These are phyloP conservation scores for Cephalopholis sonnerati DNA, from an alignment of 2,113 vertebrate genomes.

Conservation along the genomic window DNA sequence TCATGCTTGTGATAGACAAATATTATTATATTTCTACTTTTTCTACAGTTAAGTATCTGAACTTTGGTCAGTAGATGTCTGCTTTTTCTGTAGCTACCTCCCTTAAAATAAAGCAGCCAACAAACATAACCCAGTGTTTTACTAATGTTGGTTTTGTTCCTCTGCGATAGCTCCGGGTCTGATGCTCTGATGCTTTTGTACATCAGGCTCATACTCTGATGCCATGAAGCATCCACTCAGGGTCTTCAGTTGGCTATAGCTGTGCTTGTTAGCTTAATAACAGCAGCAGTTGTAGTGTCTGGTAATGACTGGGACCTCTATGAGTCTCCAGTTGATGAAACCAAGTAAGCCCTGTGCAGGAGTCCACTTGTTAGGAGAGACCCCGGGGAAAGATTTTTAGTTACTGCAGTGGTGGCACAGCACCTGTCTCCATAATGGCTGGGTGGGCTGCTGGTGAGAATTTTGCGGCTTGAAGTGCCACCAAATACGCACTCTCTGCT, in stretches of 20 bases:
- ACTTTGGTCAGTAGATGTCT: not conserved
- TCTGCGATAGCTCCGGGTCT: slow-evolving; percentile 12
- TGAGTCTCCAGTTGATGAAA: slow-evolving; percentile 52
- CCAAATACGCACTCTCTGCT: slow-evolving; percentile 49
- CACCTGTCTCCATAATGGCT: slow-evolving; percentile 51
- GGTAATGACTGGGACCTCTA: slow-evolving; percentile 48
- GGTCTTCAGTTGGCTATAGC: slow-evolving; percentile 30
- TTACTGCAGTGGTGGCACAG: slow-evolving; percentile 56
- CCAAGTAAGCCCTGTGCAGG: slow-evolving; percentile 38
- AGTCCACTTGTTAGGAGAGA: slow-evolving; percentile 61
- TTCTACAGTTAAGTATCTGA: not conserved
- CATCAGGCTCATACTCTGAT: slow-evolving; percentile 31
- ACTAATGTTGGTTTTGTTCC: slow-evolving; percentile 40
- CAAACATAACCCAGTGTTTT: slow-evolving; percentile 25
- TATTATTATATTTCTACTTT: not conserved
- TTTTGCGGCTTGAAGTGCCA: slow-evolving; percentile 61
- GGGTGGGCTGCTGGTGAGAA: slow-evolving; percentile 54
- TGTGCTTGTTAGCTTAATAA: slow-evolving; percentile 63
- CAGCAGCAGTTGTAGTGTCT: slow-evolving; percentile 43
- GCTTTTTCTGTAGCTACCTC: slow-evolving; percentile 5
- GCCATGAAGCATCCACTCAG: slow-evolving; percentile 30
- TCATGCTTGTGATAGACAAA: not conserved
- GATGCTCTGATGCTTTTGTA: slow-evolving; percentile 41
- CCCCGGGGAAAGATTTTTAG: slow-evolving; percentile 45
- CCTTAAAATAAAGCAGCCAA: slow-evolving; percentile 32